These are phyloP conservation scores for Meloidogyne chitwoodi DNA, from an alignment of 1,140 invertebrate species.

Conservation along the genomic window DNA sequence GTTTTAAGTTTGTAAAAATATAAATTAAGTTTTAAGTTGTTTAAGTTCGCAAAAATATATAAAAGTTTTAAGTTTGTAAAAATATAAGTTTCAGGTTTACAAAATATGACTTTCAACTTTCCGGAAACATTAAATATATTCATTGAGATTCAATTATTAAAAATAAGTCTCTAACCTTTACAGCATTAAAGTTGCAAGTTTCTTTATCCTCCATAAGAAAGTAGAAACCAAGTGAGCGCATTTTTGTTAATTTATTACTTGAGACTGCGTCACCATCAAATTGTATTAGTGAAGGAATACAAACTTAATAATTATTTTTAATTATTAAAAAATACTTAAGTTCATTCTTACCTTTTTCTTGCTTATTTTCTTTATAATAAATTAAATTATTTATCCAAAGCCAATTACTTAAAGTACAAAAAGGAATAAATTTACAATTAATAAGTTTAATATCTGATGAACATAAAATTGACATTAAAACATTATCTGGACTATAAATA, in stretches of 20 bases:
- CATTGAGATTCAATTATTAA: background rate
- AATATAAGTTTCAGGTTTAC: too few relatives aligned
- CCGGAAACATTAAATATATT: background rate
- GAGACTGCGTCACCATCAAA: constrained; percentile 56
- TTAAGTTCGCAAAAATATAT: too few relatives aligned
- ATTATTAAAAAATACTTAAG: too few relatives aligned
- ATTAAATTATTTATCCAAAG: constrained; percentile 50
- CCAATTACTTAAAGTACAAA: constrained; percentile 54
- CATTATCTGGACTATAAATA: constrained; percentile 32
- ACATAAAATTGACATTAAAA: background rate
- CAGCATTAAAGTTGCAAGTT: constrained; percentile 43
- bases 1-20: too few relatives aligned
- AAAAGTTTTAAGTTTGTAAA: too few relatives aligned
- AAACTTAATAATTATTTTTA: background rate
- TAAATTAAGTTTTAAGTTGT: too few relatives aligned
- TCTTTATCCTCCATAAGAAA: constrained; percentile 42
- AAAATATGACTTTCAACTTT: too few relatives aligned
- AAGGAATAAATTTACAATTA: constrained; percentile 4
- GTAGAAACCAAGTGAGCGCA: constrained; percentile 52
- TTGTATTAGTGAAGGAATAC: constrained; percentile 45
- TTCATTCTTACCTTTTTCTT: background rate
- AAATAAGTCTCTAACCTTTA: constrained; percentile 21
- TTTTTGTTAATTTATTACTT: constrained; percentile 52
- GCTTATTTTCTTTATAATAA: background rate
- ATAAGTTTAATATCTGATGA: background rate